These are phyloP conservation scores for Xanthostigma xanthostigma DNA, from an alignment of 2,888 invertebrate genomes.

Conservation along the genomic window DNA sequence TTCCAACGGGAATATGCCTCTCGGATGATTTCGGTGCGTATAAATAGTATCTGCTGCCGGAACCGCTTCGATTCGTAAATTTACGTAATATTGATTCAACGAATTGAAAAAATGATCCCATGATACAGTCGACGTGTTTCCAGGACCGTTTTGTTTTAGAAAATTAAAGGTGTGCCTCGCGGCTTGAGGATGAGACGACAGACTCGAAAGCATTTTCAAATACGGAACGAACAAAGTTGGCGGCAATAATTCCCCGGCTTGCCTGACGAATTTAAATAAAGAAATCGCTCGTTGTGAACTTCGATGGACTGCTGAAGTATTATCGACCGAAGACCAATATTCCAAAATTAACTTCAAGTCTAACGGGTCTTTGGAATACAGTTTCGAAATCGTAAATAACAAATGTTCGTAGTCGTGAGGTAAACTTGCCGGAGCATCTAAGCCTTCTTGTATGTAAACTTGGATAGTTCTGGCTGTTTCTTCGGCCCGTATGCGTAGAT, in stretches of 20 bases:
- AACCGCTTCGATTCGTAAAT: conserved; percentile 50
- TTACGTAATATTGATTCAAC: conserved; percentile 55
- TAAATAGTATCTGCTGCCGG: conserved; percentile 51
- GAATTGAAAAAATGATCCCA: conserved; percentile 81
- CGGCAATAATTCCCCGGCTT: conserved; percentile 75
- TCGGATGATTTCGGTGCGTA: conserved; percentile 35
- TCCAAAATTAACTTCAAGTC: conserved; percentile 55
- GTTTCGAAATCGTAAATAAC: conserved; percentile 57
- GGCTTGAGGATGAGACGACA: conserved; percentile 60
- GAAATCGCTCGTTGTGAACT: conserved; percentile 54
- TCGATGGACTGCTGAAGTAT: conserved; percentile 25
- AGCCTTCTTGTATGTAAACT: conserved; percentile 58
- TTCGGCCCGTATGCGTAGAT: conserved; percentile 69
- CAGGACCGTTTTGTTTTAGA: conserved; percentile 49
- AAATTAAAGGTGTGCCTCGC: conserved; percentile 67
- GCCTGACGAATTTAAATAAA: conserved; percentile 78
- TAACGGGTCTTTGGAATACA: conserved; percentile 63
- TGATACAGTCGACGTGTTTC: conserved; percentile 40
- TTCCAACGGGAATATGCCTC: conserved; percentile 63
- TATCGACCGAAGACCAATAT: conserved; percentile 63
- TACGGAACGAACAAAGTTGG: conserved; percentile 75
- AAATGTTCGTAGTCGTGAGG: conserved; percentile 73
- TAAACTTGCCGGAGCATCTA: conserved; percentile 59
- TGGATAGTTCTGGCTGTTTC: conserved; percentile 71
- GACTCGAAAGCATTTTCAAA: conserved; percentile 69